Evolutionary conservation across 2,113 vertebrate species (phyloP).

Genomic region (Pterocles burchelli): DNA sequence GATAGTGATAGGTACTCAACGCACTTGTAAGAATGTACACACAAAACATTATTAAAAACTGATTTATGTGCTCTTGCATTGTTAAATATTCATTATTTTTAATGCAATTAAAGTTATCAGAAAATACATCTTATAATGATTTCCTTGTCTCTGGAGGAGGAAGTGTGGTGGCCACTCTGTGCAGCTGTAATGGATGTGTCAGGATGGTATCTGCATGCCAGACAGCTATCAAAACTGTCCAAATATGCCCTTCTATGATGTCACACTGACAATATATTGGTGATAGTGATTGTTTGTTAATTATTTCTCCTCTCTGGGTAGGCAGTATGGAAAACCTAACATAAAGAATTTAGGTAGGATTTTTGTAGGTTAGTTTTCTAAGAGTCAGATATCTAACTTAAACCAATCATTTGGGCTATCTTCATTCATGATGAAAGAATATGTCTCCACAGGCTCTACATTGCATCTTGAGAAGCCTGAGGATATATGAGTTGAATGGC

Average conservation of each 20-base stretch:
- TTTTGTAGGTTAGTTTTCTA: not conserved
- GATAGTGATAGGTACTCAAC: not conserved
- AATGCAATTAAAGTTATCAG: not conserved
- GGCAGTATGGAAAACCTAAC: not conserved
- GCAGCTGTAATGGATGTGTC: not conserved
- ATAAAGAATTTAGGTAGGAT: not conserved
- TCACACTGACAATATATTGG: not conserved
- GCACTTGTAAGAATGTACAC: not conserved
- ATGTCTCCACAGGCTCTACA: not conserved
- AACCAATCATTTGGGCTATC: not conserved
- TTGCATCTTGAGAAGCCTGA: not conserved
- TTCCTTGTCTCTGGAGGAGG: not conserved
- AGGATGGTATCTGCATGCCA: not conserved
- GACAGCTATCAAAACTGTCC: not conserved
- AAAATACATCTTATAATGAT: not conserved
- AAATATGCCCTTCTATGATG: not conserved
- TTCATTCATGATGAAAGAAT: not conserved
- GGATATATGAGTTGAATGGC: not conserved
- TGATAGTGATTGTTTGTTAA: not conserved
- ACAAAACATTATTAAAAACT: not conserved
- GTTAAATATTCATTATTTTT: not conserved
- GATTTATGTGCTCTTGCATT: not conserved
- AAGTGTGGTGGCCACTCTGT: not conserved
- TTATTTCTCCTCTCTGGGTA: not conserved
- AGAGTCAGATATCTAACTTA: not conserved